Evolutionary conservation across 2,888 invertebrate genomes (phyloP).

Genomic region (Sericinus montela): DNA sequence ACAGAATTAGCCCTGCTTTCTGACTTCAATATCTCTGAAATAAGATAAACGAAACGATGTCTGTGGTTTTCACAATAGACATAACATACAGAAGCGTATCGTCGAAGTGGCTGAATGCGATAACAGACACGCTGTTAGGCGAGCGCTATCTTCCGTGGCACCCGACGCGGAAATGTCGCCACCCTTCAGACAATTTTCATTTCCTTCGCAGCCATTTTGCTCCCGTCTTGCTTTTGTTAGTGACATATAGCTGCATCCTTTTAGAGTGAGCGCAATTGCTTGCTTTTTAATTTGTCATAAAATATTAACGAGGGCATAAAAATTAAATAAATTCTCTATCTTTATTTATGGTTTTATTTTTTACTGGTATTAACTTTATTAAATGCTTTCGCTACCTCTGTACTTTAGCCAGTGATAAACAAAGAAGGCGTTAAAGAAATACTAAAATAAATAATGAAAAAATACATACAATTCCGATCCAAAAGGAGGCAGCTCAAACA

Average conservation of each 20-base stretch:
- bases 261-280: background rate
- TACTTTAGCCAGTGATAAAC: no score
- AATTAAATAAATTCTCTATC: no score
- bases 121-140: slow-evolving; percentile 54
- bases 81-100: slow-evolving; percentile 6
- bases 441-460: no score
- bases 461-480: no score
- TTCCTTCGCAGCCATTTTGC: slow-evolving; percentile 60
- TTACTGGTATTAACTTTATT: no score
- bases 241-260: slow-evolving; percentile 4
- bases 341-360: no score
- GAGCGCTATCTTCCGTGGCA: slow-evolving; percentile 48
- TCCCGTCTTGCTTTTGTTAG: slow-evolving; percentile 15
- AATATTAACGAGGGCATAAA: no score
- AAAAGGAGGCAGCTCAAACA: no score
- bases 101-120: slow-evolving; percentile 26
- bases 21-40: background rate
- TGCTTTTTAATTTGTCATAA: background rate
- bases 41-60: background rate
- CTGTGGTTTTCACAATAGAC: slow-evolving; percentile 3
- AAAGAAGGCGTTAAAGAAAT: no score
- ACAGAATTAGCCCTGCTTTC: no score
- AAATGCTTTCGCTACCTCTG: no score
- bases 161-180: slow-evolving; percentile 57
- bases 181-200: slow-evolving; percentile 68